These are phyloP conservation scores for Sarcophaga bullata DNA, from an alignment of 1,140 invertebrate species.

Conservation along the genomic window DNA sequence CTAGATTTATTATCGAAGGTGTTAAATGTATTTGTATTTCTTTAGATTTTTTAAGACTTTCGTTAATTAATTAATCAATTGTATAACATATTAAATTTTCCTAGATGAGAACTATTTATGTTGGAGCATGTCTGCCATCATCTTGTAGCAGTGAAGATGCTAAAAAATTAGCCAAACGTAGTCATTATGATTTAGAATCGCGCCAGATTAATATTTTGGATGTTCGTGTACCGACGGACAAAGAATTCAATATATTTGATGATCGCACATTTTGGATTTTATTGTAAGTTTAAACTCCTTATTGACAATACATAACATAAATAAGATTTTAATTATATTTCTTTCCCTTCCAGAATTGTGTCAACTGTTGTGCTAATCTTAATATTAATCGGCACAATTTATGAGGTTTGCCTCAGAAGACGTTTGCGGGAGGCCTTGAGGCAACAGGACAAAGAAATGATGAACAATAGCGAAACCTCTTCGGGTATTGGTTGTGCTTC, in stretches of 20 bases:
- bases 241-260: slow-evolving; percentile 72
- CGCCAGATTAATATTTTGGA: slow-evolving; percentile 67
- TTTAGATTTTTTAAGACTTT: too few relatives aligned
- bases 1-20: too few relatives aligned
- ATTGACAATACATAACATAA: not conserved
- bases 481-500: slow-evolving; percentile 66
- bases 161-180: slow-evolving; percentile 69
- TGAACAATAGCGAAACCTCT: slow-evolving; percentile 63
- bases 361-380: slow-evolving; percentile 69
- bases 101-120: slow-evolving; percentile 72
- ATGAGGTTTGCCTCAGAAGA: slow-evolving; percentile 69
- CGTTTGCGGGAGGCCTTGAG: slow-evolving; percentile 61
- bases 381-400: slow-evolving; percentile 72
- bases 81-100: slow-evolving; percentile 41
- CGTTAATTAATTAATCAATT: too few relatives aligned
- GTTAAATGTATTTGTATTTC: too few relatives aligned
- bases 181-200: slow-evolving; percentile 65
- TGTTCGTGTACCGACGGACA: slow-evolving; percentile 74
- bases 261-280: slow-evolving; percentile 79
- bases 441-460: slow-evolving; percentile 62
- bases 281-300: slow-evolving; percentile 69
- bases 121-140: slow-evolving; percentile 79
- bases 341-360: slow-evolving; percentile 68
- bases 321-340: not conserved
- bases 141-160: slow-evolving; percentile 74